These are phyloP conservation scores for Pseudomyrmex flavicornis DNA, from an alignment of 1,140 invertebrate genomes.

Conservation along the genomic window DNA sequence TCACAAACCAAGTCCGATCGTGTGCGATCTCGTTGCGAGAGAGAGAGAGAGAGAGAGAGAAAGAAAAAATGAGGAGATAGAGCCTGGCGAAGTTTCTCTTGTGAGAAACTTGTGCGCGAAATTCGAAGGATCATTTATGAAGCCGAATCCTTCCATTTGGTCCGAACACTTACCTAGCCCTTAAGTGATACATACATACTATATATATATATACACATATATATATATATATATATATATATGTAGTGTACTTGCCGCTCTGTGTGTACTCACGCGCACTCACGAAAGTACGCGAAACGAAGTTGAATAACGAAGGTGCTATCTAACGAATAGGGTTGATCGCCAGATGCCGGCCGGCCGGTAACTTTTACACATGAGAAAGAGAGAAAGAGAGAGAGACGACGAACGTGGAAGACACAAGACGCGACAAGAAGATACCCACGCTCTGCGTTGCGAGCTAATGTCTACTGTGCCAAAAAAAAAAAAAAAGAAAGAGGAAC, in stretches of 20 bases:
- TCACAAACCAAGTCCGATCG: constrained; percentile 32
- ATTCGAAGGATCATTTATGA: constrained; percentile 49
- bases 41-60: not conserved
- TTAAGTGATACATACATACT: constrained; percentile 54
- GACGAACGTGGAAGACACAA: constrained; percentile 12
- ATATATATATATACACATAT: too few relatives aligned
- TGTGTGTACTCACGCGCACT: constrained; percentile 63
- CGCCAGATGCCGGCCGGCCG: constrained; percentile 69
- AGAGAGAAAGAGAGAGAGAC: not conserved
- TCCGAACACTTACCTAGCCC: constrained; percentile 64
- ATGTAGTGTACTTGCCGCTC: constrained; percentile 69
- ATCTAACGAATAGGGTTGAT: constrained; percentile 76
- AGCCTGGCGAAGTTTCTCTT: not conserved
- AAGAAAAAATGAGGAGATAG: too few relatives aligned
- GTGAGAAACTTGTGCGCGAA: not conserved
- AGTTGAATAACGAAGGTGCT: constrained; percentile 82
- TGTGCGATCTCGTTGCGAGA: constrained; percentile 14
- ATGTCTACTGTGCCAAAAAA: constrained; percentile 50
- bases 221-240: too few relatives aligned
- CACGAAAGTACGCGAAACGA: constrained; percentile 66
- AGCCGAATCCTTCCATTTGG: constrained; percentile 46
- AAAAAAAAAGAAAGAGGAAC: constrained; percentile 4
- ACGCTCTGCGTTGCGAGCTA: constrained; percentile 41
- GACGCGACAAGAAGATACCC: constrained; percentile 33
- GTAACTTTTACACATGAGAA: constrained; percentile 33